A percentile compares a stretch with the other conserved stretches of the same genome.
Conservation (phyloP, 2,888 invertebrate genomes). For the Crossocerus cetratus region DNA sequence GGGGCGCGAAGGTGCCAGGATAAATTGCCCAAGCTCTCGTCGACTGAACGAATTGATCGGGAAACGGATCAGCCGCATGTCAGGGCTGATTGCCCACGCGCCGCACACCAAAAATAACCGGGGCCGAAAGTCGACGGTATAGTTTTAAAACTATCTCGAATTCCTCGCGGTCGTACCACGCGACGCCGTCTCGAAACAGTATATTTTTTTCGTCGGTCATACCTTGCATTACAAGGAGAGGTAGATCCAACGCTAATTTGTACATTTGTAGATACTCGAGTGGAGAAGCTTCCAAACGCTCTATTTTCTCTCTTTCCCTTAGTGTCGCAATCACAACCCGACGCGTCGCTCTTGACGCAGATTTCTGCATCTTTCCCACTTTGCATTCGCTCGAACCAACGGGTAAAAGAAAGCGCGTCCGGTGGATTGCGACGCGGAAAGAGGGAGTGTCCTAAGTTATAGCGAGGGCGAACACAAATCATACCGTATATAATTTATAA, state of each 20-base stretch:
- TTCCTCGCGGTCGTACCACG: constrained; percentile 5
- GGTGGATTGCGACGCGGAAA: constrained; percentile 31
- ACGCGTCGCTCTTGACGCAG: constrained; percentile 1
- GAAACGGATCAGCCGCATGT: constrained; percentile 28
- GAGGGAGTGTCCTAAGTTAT: constrained; percentile 44
- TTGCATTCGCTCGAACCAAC: neutral
- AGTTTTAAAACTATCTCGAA: constrained; percentile 9
- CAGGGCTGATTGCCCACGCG: constrained; percentile 27
- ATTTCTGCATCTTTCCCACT: neutral
- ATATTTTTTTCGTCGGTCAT: constrained; percentile 16
- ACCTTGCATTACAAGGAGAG: constrained; percentile 8
- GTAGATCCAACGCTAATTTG: constrained; percentile 57
- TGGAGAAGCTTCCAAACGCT: constrained; percentile 50
- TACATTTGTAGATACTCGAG: constrained; percentile 71
- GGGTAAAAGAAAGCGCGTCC: constrained; percentile 29
- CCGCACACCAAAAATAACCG: constrained; percentile 17
- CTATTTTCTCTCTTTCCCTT: constrained; percentile 3
- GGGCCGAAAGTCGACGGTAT: neutral
- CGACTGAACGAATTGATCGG: constrained; percentile 30
- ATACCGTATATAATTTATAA: constrained; percentile 52
- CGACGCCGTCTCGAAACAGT: constrained; percentile 3
- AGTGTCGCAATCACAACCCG: constrained; percentile 5
- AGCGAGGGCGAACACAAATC: constrained; percentile 29
- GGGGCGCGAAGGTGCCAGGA: neutral
- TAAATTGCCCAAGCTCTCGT: constrained; percentile 11